Base-by-base conservation (phyloP, 2,888 invertebrate species). In the Scaptodrosophila latifasciaeformis region DNA sequence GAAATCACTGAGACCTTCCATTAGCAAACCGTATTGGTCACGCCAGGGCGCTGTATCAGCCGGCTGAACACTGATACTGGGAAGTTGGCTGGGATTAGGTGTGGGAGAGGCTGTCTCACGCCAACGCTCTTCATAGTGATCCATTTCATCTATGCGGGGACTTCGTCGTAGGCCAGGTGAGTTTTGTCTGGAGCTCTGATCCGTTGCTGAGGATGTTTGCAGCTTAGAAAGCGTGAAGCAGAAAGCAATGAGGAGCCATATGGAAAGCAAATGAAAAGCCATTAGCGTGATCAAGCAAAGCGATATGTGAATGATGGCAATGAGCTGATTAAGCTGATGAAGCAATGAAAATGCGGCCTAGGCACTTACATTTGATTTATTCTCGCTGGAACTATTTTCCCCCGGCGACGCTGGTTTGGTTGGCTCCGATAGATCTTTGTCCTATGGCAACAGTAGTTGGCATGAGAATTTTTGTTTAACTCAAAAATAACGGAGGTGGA, bases 1-100 rank as follows among this genome's bases (percentile, higher is more conserved):
- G 34, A 86, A 86, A 45, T 86, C 86, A 59, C 86, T 86, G 2
- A 86, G 54, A 0, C 86, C 86, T 60, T 85, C 82, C 76, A 85
- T 70, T 0, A 86, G 45, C 2, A 82, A 54, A 1, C 82, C 85
- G 13, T 82, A 59, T 24, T 78, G 57, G 67, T 85, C 85, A 0
- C 82, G 71, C 82, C 85, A 85, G 0, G 82, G 61, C 3, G 66
- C 82, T n/a, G 71, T 78, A 27, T 85, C 85, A 10, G 80, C 67
- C 12, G 82, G 56, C 2, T 75, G 70, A 5, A 85, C 49, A 13
- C 39, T 46, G n/a, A 62, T 75, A 10, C 40, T 52, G 2, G 65
- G 67, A 6, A 56, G 34, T 13, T 37, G 44, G 13, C 42, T 56
- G 2, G 48, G 42, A 17, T 35, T 56, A 2, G 49, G 12, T 9